Conservation (phyloP, 2,113 vertebrate genomes). For the Phalacrocorax pelagicus region DNA sequence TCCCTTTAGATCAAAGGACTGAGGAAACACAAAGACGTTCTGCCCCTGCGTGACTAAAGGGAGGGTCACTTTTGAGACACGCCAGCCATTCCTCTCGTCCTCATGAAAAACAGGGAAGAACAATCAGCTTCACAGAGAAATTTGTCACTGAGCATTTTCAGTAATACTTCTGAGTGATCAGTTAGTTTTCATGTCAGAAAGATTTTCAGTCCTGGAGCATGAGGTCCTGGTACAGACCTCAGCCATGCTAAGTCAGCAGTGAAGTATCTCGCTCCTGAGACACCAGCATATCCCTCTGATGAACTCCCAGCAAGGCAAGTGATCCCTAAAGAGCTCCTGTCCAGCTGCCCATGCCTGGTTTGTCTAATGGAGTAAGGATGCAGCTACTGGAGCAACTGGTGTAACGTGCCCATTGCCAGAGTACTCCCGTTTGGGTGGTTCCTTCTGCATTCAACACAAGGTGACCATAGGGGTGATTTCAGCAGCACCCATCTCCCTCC, state of each 20-base stretch:
- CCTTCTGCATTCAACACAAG: not conserved
- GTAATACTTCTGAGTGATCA: constrained; percentile 7
- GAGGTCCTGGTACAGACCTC: not conserved
- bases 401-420: not conserved
- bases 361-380: not conserved
- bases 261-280: not conserved
- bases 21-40: not conserved
- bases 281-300: not conserved
- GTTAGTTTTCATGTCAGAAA: constrained; percentile 17
- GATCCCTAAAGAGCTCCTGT: not conserved
- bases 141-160: constrained; percentile 36
- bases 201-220: not conserved
- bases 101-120: constrained; percentile 52
- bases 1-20: constrained; percentile 7
- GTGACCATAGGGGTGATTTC: not conserved
- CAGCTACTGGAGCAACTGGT: not conserved
- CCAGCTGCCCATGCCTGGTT: not conserved
- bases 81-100: constrained; percentile 18
- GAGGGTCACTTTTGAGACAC: constrained; percentile 28
- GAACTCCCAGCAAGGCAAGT: not conserved
- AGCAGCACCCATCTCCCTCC: not conserved
- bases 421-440: not conserved
- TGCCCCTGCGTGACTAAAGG: constrained; percentile 8
- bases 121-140: constrained; percentile 41
- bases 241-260: not conserved